Evolutionary conservation across 2,113 vertebrate genomes (phyloP).

Genomic region (Hipposideros armiger): DNA sequence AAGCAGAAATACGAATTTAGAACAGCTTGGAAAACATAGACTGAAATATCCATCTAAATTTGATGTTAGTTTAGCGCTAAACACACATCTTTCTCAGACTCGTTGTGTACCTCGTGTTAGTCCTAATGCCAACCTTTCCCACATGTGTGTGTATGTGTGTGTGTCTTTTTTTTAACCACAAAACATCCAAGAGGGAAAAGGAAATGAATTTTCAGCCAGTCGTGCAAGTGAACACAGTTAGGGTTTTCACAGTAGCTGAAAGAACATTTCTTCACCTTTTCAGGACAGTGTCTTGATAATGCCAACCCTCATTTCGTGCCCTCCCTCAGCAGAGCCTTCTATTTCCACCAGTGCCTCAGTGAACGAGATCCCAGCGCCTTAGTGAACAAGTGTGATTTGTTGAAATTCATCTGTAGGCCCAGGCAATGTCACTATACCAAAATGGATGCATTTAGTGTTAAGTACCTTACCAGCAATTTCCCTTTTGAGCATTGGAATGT

Average conservation of each 20-base stretch:
- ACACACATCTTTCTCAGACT: slow-evolving; percentile 11
- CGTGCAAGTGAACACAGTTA: slow-evolving; percentile 21
- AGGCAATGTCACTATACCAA: slow-evolving; percentile 65
- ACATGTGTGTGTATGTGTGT: not conserved
- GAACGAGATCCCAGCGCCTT: slow-evolving; percentile 65
- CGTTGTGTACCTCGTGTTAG: not conserved
- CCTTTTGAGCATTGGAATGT: slow-evolving; percentile 77
- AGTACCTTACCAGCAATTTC: slow-evolving; percentile 80
- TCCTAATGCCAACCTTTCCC: slow-evolving; percentile 31
- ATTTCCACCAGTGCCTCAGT: slow-evolving; percentile 68
- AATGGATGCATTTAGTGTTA: slow-evolving; percentile 74
- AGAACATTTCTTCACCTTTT: slow-evolving; percentile 66
- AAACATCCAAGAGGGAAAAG: slow-evolving; percentile 49
- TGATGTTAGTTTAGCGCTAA: not conserved
- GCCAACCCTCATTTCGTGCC: slow-evolving; percentile 57
- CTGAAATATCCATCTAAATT: not conserved
- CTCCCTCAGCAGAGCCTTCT: slow-evolving; percentile 38
- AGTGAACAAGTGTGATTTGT: slow-evolving; percentile 61
- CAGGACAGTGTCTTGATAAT: slow-evolving; percentile 20
- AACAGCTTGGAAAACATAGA: not conserved
- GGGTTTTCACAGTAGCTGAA: slow-evolving; percentile 47
- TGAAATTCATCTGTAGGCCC: slow-evolving; percentile 75
- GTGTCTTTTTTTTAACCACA: not conserved
- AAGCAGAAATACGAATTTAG: slow-evolving; percentile 10
- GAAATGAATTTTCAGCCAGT: slow-evolving; percentile 29